Base-by-base conservation (phyloP, 2,888 invertebrate genomes). In the Piscicola geometra region DNA sequence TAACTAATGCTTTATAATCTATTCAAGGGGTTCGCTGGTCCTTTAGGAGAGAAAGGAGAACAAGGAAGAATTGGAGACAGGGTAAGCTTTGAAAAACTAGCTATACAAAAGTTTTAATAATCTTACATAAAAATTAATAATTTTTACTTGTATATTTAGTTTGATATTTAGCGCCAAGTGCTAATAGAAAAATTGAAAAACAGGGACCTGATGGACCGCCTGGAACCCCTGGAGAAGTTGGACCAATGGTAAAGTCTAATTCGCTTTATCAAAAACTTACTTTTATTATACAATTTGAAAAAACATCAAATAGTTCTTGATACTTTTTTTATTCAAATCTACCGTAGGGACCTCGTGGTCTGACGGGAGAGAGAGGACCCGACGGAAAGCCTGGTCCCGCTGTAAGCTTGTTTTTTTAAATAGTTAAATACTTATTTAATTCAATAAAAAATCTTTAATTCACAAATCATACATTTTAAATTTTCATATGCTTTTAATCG, bases 341-440 rank as follows among this genome's bases (percentile, higher is more conserved):
- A n/a, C n/a, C n/a, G n/a, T n/a, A 80, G 79, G 83, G 83, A 67
- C 79, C 80, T 12, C 78, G 80, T 5, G 83, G 83, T 41, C 75
- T 78, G 50, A 78, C 81, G 5, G 83, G 83, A 35, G 79, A 79
- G 35, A 79, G 81, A 30, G 83, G 83, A 35, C 80, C 81, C 5
- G 78, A 84, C 81, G 84, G 84, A 33, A 80, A 81, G n/a, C 80
- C 83, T 35, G 84, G 84, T 76, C 80, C 81, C 9, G 75, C 80
- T 30, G 28, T 79, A 60, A 47, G 67, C 50, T 30, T 3, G 9
- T 15, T 21, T 28, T 64, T 33, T 18, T 28, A 69, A 41, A 12
- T 9, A 70, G 36, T 25, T 28, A 41, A 33, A 66, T 64, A 18
- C 32, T 30, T 33, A 1, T 25, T 50, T 68, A 50, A n/a, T 41